Conservation (phyloP, 2,113 vertebrate species). For the Halcyon senegalensis region DNA sequence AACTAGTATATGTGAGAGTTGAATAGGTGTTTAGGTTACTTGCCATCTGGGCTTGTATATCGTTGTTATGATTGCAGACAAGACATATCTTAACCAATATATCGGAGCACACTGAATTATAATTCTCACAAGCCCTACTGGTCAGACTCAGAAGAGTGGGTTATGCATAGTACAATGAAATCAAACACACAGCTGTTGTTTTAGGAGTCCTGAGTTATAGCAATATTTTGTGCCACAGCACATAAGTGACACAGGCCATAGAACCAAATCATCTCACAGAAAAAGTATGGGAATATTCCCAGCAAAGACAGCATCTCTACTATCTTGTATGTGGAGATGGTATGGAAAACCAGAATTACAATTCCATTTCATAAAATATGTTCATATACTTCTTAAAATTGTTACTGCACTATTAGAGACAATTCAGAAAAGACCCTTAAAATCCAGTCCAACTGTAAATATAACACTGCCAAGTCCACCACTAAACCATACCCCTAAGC, state of each 20-base stretch:
- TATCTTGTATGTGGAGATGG: neutral
- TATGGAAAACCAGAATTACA: neutral
- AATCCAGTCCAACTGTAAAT: neutral
- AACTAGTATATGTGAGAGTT: neutral
- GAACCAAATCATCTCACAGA: neutral
- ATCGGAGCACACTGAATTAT: neutral
- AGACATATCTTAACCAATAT: rapidly evolving
- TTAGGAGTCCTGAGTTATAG: neutral
- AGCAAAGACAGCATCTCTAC: neutral
- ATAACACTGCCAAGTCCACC: neutral
- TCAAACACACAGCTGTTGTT: neutral
- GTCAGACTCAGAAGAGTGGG: neutral
- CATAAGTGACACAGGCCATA: neutral
- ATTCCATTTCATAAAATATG: neutral
- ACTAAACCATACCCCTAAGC: neutral
- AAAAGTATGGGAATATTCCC: rapidly evolving
- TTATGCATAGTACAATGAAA: neutral
- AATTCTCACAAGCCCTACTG: neutral
- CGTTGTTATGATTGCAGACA: neutral
- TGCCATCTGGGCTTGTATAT: neutral
- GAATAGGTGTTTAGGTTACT: neutral
- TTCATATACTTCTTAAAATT: neutral
- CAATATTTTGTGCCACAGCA: neutral
- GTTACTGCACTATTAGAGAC: neutral
- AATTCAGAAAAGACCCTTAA: neutral